Evolutionary conservation across 2,113 vertebrate species (phyloP).

Genomic region (Odocoileus hemionus): DNA sequence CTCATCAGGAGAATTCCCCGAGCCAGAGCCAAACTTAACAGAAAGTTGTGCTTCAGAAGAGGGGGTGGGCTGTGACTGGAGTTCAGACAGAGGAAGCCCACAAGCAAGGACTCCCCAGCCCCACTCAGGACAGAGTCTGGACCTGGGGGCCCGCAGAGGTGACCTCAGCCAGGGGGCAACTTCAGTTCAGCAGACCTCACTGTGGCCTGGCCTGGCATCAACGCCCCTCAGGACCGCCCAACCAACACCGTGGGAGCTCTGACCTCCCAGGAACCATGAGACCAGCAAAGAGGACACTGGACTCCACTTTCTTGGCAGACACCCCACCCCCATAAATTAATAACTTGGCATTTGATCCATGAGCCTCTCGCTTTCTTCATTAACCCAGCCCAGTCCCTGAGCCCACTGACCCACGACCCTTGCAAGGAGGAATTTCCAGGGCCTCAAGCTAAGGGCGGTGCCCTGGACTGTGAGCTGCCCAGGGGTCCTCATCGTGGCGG

Average conservation of each 20-base stretch:
- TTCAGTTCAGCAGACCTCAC: not conserved
- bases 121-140: not conserved
- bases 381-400: not conserved
- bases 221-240: not conserved
- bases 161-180: not conserved
- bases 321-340: no score
- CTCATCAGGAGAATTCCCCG: not conserved
- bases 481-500: not conserved
- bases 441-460: not conserved
- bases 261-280: not conserved
- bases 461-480: not conserved
- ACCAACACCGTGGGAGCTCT: no score
- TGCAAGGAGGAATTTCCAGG: not conserved
- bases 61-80: no score
- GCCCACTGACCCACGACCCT: not conserved
- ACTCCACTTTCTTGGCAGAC: not conserved
- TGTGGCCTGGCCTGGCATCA: not conserved
- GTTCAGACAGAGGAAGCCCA: not conserved
- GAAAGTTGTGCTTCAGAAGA: not conserved
- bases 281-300: not conserved
- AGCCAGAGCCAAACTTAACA: not conserved
- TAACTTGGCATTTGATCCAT: not conserved
- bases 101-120: not conserved
- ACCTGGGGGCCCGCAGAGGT: not conserved
- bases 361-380: not conserved